phyloP scores from a whole-genome alignment of 1,140 invertebrate species.

The Liolophura sinensis region DNA sequence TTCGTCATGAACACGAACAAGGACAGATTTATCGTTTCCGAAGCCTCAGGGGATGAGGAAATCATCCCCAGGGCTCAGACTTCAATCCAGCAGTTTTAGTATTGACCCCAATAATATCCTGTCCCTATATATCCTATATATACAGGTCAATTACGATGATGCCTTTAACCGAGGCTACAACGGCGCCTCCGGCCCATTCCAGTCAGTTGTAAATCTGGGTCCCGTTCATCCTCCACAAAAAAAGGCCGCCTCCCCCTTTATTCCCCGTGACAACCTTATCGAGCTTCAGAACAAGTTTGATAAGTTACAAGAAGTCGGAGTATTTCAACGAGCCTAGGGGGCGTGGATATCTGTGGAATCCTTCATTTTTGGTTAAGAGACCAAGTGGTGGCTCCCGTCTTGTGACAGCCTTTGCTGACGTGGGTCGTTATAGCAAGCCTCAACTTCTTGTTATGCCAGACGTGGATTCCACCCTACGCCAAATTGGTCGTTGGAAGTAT shows the following conservation, averaged over 20 bases:
- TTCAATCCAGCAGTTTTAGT: too few relatives aligned
- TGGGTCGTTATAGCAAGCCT: slow-evolving; percentile 16
- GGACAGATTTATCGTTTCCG: too few relatives aligned
- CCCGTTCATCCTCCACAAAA: slow-evolving; percentile 27
- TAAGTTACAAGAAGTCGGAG: slow-evolving; percentile 20
- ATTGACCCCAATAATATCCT: slow-evolving; percentile 26
- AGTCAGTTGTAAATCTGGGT: slow-evolving; percentile 29
- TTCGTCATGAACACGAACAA: slow-evolving; percentile 27
- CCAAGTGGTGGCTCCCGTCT: slow-evolving; percentile 15
- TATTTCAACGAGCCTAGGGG: slow-evolving; percentile 16
- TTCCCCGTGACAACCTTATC: slow-evolving; percentile 12
- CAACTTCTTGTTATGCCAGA: slow-evolving; percentile 10
- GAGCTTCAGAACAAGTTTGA: slow-evolving; percentile 28
- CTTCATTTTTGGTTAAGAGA: slow-evolving; percentile 24
- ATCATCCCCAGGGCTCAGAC: too few relatives aligned
- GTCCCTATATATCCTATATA: slow-evolving; percentile 8
- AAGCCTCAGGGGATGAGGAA: too few relatives aligned
- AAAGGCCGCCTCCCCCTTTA: slow-evolving; percentile 30
- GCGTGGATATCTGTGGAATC: slow-evolving; percentile 14
- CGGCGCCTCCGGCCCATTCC: too few relatives aligned
- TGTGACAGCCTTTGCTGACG: slow-evolving; percentile 29
- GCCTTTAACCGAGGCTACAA: slow-evolving; percentile 29
- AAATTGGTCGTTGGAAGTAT: too few relatives aligned
- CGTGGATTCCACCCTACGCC: too few relatives aligned
- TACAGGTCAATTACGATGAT: slow-evolving; percentile 13